Evolutionary conservation across 2,797 vertebrate species (phyloP).

Genomic region (Megaceryle alcyon): DNA sequence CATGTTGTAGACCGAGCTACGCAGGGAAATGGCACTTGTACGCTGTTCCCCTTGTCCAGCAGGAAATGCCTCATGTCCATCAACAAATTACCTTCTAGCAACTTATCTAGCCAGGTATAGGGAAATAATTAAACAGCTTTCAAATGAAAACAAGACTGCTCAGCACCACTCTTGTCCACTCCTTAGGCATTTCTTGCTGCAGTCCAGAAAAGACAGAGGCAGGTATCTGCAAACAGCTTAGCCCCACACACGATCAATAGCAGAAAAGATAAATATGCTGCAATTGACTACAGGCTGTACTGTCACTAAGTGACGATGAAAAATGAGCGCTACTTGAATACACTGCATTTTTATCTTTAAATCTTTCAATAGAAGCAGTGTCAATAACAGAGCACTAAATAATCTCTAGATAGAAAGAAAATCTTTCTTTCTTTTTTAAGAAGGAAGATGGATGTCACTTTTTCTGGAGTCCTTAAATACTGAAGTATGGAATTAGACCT

Average conservation of each 20-base stretch:
- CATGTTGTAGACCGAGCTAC: not conserved
- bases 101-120: not conserved
- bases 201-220: not conserved
- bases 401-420: slow-evolving; percentile 75
- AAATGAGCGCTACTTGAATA: slow-evolving; percentile 77
- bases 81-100: not conserved
- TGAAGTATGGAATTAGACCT: slow-evolving; percentile 63
- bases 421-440: slow-evolving; percentile 20
- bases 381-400: slow-evolving; percentile 81
- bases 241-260: slow-evolving; percentile 72
- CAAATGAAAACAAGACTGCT: not conserved
- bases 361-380: slow-evolving; percentile 78
- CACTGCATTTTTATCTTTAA: slow-evolving; percentile 78
- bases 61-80: not conserved
- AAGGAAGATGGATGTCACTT: slow-evolving; percentile 69
- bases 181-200: not conserved
- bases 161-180: not conserved
- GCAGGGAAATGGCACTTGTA: not conserved
- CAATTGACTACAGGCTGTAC: slow-evolving; percentile 73
- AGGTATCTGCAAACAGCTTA: slow-evolving; percentile 49
- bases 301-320: slow-evolving; percentile 80
- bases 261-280: slow-evolving; percentile 79
- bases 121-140: not conserved
- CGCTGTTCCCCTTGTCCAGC: not conserved
- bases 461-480: slow-evolving; percentile 69